Base-by-base conservation (phyloP, 2,113 vertebrate genomes). In the Equus przewalskii region DNA sequence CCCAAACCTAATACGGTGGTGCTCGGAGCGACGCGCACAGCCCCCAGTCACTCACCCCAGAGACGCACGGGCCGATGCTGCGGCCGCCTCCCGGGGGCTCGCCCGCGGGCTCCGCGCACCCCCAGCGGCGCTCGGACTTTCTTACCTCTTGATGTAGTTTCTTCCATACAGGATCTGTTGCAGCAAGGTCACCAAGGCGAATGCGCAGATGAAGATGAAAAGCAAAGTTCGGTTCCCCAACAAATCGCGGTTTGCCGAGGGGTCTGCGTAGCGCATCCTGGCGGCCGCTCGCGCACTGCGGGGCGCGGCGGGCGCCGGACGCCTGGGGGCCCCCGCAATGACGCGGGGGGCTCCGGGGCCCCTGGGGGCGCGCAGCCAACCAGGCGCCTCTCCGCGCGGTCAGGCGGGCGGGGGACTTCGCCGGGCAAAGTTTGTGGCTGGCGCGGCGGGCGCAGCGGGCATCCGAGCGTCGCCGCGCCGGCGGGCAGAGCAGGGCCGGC, bases 131-230 rank as follows among this genome's bases (percentile, higher is more conserved):
- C 91, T 22, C 11, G 10, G 30, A 97, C 96, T 94, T 90, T 92
- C 99, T 99, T 99, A 99, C 99, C 99, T 99, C 98, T 99, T 99
- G 79, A 99, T 99, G 99, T 99, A 99, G 99, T 99, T 99, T 95
- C 99, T 99, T 54, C 99, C 99, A 2, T 99, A 99, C n/a, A 99
- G 99, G 96, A 99, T 99, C 98, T 99, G 99, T 97, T 99, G 99
- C 98, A 99, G 98, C 96, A 99, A 99, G 89, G 99, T 99, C 98
- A 99, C 99, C 97, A 99, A 98, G 44, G 99, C 99, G 96, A 99
- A 99, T 95, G 99, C 99, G 99, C 99, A 99, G 98, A 99, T 99
- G 98, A 99, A 99, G 92, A 99, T 99, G 98, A 99, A 99, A 96
- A 99, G 99, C 98, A 99, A 99, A 97, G 99, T 99, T 98, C 99